Evolutionary conservation across 2,888 invertebrate genomes (phyloP).

Genomic region (Escarpia spicata): DNA sequence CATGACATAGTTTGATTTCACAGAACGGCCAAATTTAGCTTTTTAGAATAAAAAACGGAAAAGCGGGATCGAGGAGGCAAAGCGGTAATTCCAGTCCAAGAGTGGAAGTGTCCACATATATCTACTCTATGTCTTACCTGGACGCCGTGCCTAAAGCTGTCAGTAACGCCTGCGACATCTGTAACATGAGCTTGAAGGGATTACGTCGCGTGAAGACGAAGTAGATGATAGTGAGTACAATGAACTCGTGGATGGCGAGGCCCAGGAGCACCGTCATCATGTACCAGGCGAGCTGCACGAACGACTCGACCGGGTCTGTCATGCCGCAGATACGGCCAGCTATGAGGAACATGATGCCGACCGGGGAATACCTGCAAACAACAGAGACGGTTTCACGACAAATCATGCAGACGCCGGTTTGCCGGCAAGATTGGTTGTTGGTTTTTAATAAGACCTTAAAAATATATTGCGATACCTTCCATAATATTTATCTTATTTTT

Average conservation of each 20-base stretch:
- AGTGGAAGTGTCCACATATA: no score
- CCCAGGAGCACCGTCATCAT: constrained; percentile 85
- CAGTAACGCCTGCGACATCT: constrained; percentile 82
- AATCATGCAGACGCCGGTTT: background rate
- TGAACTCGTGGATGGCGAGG: constrained; percentile 83
- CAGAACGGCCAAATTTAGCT: no score
- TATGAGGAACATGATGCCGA: constrained; percentile 66
- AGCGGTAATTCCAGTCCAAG: no score
- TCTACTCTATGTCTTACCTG: constrained; percentile 70
- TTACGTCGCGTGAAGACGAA: constrained; percentile 82
- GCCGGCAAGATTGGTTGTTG: background rate
- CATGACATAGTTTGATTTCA: no score
- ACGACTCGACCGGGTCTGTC: constrained; percentile 72
- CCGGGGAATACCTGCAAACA: constrained; percentile 56
- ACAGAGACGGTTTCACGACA: background rate
- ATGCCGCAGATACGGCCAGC: constrained; percentile 82
- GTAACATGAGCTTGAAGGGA: constrained; percentile 86
- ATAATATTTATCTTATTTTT: no score
- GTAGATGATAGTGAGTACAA: constrained; percentile 86
- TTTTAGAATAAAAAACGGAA: no score
- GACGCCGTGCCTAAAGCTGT: constrained; percentile 91
- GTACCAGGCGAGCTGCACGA: constrained; percentile 67
- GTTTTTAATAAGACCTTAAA: no score
- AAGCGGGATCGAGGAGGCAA: no score
- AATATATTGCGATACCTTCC: no score